Conservation (phyloP, 2,888 invertebrate genomes). For the Agrotis clavis region DNA sequence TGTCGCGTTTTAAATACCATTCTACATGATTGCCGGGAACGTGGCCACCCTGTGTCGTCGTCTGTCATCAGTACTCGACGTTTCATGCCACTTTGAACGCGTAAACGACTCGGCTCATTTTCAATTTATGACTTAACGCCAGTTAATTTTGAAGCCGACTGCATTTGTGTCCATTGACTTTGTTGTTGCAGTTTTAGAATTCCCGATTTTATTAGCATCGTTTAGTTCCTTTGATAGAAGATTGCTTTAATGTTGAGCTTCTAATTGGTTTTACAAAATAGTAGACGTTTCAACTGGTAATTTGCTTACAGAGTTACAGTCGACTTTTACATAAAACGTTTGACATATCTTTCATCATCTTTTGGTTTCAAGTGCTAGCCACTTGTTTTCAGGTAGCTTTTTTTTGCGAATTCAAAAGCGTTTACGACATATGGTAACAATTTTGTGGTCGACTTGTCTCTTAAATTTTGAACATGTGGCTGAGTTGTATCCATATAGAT, state of each 20-base stretch:
- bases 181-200: constrained; percentile 52
- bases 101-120: constrained; percentile 66
- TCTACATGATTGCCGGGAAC: constrained; percentile 62
- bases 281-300: constrained; percentile 5
- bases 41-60: constrained; percentile 68
- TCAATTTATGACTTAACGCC: constrained; percentile 72
- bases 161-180: constrained; percentile 56
- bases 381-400: constrained; percentile 75
- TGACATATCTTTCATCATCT: constrained; percentile 22
- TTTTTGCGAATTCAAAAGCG: constrained; percentile 51
- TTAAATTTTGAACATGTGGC: constrained; percentile 75
- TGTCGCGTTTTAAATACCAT: constrained; percentile 65
- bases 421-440: constrained; percentile 76
- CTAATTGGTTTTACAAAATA: constrained; percentile 18
- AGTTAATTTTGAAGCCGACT: constrained; percentile 60
- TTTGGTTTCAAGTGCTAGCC: constrained; percentile 57
- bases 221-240: constrained; percentile 21
- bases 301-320: not conserved
- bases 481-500: constrained; percentile 31
- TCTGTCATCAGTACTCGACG: constrained; percentile 70
- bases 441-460: constrained; percentile 75
- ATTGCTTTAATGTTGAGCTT: not conserved
- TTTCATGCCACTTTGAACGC: constrained; percentile 67
- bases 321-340: constrained; percentile 7
- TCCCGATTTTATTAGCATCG: constrained; percentile 20